A percentile compares a stretch with the other conserved stretches of the same genome.
phyloP scores from a whole-genome alignment of 2,888 invertebrate species.

The Quadroppia sp. region DNA sequence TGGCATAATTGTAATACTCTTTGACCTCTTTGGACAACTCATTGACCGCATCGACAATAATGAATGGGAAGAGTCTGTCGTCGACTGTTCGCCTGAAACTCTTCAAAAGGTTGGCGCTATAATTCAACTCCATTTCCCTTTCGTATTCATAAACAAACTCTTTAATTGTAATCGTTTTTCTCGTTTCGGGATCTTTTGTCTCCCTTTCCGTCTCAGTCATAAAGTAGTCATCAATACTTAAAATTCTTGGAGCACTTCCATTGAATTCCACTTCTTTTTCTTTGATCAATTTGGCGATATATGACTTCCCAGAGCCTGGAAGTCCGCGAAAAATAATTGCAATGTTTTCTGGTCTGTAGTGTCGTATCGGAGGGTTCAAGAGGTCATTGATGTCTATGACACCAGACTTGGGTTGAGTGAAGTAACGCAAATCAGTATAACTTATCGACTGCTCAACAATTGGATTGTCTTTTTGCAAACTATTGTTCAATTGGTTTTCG shows the following conservation, averaged over 20 bases:
- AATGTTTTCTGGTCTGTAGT: conserved; percentile 70
- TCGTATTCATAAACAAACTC: conserved; percentile 86
- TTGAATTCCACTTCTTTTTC: conserved; percentile 73
- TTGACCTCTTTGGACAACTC: conserved; percentile 74
- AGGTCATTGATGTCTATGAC: conserved; percentile 72
- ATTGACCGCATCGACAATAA: conserved; percentile 87
- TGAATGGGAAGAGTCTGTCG: conserved; percentile 84
- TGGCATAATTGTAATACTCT: conserved; percentile 81
- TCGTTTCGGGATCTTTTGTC: conserved; percentile 66
- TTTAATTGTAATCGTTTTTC: conserved; percentile 62
- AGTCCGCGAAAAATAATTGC: conserved; percentile 85
- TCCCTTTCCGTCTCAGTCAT: conserved; percentile 68
- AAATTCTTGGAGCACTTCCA: conserved; percentile 81
- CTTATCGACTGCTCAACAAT: not conserved
- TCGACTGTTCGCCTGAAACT: conserved; percentile 84
- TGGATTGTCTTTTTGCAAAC: not conserved
- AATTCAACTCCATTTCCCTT: conserved; percentile 72
- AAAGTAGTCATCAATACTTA: conserved; percentile 93
- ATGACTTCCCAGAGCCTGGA: conserved; percentile 92
- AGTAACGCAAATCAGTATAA: conserved; percentile 31
- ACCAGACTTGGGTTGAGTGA: conserved; percentile 49
- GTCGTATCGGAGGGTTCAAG: conserved; percentile 65
- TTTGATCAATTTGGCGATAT: conserved; percentile 80
- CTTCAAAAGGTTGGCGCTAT: conserved; percentile 74
- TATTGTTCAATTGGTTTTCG: not conserved